Evolutionary conservation across 2,888 invertebrate species (phyloP).

Genomic region (Hermodice carunculata): DNA sequence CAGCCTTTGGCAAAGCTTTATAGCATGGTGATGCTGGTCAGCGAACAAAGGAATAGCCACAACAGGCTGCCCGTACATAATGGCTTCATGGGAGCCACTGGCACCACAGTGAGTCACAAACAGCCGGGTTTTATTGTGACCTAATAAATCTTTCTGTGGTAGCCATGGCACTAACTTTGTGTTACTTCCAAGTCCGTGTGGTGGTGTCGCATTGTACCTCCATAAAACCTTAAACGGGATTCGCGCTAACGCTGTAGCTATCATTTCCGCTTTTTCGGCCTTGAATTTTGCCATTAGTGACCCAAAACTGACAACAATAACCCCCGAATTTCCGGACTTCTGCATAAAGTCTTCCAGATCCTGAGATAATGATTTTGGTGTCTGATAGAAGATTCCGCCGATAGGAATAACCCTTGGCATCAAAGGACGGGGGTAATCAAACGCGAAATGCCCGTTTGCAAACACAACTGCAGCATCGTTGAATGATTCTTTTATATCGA

Average conservation of each 20-base stretch:
- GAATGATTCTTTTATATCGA: slow-evolving; percentile 32
- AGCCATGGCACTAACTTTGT: slow-evolving; percentile 31
- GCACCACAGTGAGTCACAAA: slow-evolving; percentile 83
- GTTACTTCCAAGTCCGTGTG: slow-evolving; percentile 46
- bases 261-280: slow-evolving; percentile 37
- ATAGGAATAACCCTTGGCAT: slow-evolving; percentile 38
- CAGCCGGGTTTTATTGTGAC: slow-evolving; percentile 78
- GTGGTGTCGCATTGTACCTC: no score
- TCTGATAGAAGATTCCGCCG: slow-evolving; percentile 34
- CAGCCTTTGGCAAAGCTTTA: slow-evolving; percentile 50
- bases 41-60: slow-evolving; percentile 68
- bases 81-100: slow-evolving; percentile 79
- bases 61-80: slow-evolving; percentile 67
- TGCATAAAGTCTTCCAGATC: slow-evolving; percentile 33
- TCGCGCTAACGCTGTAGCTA: slow-evolving; percentile 60
- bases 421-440: slow-evolving; percentile 40
- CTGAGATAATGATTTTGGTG: slow-evolving; percentile 14
- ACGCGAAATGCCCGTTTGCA: slow-evolving; percentile 39
- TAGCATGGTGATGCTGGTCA: slow-evolving; percentile 62
- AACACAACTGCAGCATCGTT: slow-evolving; percentile 33
- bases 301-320: slow-evolving; percentile 37
- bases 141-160: slow-evolving; percentile 50
- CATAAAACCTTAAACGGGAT: slow-evolving; percentile 64
- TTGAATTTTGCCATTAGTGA: slow-evolving; percentile 29
- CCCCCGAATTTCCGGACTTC: slow-evolving; percentile 25